Conservation (phyloP, 1,140 invertebrate genomes). For the Drosophila aff. region DNA sequence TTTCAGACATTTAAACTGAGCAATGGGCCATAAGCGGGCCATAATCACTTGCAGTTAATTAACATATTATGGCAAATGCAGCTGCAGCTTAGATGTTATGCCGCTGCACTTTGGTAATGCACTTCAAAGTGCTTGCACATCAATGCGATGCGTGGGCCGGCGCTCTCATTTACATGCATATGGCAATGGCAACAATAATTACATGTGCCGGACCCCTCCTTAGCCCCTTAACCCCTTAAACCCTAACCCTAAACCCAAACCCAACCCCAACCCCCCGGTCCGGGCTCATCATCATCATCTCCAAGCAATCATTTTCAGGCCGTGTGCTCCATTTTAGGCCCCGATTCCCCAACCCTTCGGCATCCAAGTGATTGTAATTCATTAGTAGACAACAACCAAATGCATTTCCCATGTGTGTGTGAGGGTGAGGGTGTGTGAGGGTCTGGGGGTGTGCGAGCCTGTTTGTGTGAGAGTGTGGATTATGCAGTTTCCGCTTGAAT, state of each 20-base stretch:
- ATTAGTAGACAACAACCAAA: constrained; percentile 80
- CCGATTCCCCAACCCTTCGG: neutral
- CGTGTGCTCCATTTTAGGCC: constrained; percentile 8
- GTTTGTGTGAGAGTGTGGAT: constrained; percentile 58
- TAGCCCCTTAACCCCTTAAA: neutral
- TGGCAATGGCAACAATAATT: constrained; percentile 66
- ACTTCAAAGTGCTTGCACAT: constrained; percentile 82
- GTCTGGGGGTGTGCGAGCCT: neutral
- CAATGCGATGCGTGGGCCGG: constrained; percentile 48
- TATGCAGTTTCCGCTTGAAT: constrained; percentile 81
- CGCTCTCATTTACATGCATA: constrained; percentile 64
- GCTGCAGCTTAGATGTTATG: constrained; percentile 42
- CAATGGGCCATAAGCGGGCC: constrained; percentile 56
- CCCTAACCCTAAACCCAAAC: neutral
- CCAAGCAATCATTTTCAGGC: constrained; percentile 46
- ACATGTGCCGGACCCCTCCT: constrained; percentile 56
- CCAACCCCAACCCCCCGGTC: neutral
- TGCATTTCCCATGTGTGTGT: constrained; percentile 68
- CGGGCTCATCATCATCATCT: constrained; percentile 2
- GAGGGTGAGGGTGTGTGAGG: constrained; percentile 2
- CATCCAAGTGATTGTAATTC: constrained; percentile 80
- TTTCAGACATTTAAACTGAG: constrained; percentile 13
- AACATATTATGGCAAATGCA: constrained; percentile 77
- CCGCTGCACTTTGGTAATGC: constrained; percentile 78
- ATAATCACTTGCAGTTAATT: constrained; percentile 77